Evolutionary conservation across 2,797 vertebrate genomes (phyloP).

Genomic region (Crenichthys baileyi): DNA sequence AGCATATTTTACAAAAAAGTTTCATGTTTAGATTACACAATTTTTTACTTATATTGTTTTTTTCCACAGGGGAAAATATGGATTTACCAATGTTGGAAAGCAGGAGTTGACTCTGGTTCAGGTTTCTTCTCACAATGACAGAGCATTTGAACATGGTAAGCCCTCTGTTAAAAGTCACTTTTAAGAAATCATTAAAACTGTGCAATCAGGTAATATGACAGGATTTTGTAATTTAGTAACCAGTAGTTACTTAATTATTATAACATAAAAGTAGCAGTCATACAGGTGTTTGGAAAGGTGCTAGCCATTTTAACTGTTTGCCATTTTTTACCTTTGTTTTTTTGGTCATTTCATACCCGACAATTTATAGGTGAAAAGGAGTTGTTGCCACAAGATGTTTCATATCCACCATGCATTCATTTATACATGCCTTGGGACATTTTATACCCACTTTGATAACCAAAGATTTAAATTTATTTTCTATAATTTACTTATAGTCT

Average conservation of each 20-base stretch:
- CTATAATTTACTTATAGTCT: no score
- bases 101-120: constrained; percentile 87
- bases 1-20: neutral
- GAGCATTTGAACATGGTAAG: constrained; percentile 87
- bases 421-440: no score
- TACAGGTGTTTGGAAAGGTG: neutral
- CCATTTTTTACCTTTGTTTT: no score
- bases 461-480: no score
- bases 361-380: no score
- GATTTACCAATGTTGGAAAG: constrained; percentile 85
- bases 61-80: constrained; percentile 82
- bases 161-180: neutral
- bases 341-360: no score
- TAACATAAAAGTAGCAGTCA: neutral
- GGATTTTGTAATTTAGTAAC: neutral
- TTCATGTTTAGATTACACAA: neutral
- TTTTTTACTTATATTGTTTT: neutral
- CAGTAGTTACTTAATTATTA: neutral
- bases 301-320: no score
- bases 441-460: no score
- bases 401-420: no score
- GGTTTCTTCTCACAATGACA: constrained; percentile 85
- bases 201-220: neutral
- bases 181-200: neutral
- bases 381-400: no score